Base-by-base conservation (phyloP, 2,888 invertebrate species). In the Argynnis bischoffii region DNA sequence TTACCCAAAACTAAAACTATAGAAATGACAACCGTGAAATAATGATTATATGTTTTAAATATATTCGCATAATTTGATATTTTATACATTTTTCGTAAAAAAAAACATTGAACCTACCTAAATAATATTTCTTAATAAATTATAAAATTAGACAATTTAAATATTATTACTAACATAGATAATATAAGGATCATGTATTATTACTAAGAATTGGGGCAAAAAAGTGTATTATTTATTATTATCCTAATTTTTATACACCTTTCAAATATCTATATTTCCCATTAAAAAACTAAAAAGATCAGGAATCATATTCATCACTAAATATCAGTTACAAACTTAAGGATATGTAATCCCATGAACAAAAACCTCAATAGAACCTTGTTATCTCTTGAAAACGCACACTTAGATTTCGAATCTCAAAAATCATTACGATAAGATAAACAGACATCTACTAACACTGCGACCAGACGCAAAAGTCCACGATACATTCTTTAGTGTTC, bases 341-440 rank as follows among this genome's bases (percentile, higher is more conserved):
- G 63, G 67, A 64, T 57, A 63, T 71, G 67, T 74, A 74, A 69
- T 70, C 71, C 63, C 72, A 75, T 69, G 71, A 69, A 75, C 57
- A 72, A 71, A 73, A 71, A 66, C 64, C 61, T 67, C 71, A 68
- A 72, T 72, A 71, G 69, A 73, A 71, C 57, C 65, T 64, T 70
- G 71, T 75, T 73, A 83, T 77, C 76, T 77, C 63, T 79, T 80
- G 83, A 88, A 91, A 91, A 90, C 90, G 90, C 91, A 91, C 90
- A 91, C 89, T 82, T 69, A 86, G 87, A 81, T 80, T 82, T 83
- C 75, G 79, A 87, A 89, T 90, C 90, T 86, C 82, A 80, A 87
- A 76, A 89, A 90, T 90, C 90, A 88, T 85, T 85, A 84, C 82
- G 90, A 91, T 90, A 89, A 92, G 90, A 92, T 91, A 90, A 88